Evolutionary conservation across 2,113 vertebrate species (phyloP).

Genomic region (Phyllopteryx taeniolatus): DNA sequence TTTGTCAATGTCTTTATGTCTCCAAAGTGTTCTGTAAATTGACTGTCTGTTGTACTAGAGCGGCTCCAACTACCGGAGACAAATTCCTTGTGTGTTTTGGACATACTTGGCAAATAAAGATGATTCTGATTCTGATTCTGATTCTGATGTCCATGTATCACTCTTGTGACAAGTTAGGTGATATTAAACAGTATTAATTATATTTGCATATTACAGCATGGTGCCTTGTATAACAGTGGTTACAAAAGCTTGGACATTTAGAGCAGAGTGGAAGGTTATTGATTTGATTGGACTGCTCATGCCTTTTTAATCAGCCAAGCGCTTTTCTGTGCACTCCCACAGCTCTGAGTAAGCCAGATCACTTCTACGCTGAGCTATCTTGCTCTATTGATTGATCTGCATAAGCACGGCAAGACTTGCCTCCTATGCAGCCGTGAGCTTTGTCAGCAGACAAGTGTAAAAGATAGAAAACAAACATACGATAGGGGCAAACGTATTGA

Average conservation of each 20-base stretch:
- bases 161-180: neutral
- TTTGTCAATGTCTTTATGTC: too few relatives aligned
- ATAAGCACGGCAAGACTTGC: slow-evolving; percentile 39
- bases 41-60: too few relatives aligned
- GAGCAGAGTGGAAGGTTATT: slow-evolving; percentile 24
- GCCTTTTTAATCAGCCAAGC: slow-evolving; percentile 61
- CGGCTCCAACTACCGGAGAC: too few relatives aligned
- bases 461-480: slow-evolving; percentile 43
- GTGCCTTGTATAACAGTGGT: neutral
- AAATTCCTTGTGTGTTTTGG: too few relatives aligned
- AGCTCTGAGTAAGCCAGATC: slow-evolving; percentile 53
- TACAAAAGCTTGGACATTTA: slow-evolving; percentile 18
- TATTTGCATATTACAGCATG: neutral
- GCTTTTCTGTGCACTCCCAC: slow-evolving; percentile 47
- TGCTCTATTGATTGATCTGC: slow-evolving; percentile 61
- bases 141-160: neutral
- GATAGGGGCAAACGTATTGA: neutral
- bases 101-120: too few relatives aligned
- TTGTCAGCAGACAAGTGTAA: slow-evolving; percentile 39
- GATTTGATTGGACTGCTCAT: slow-evolving; percentile 52
- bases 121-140: too few relatives aligned
- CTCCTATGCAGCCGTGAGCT: slow-evolving; percentile 43
- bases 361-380: slow-evolving; percentile 44
- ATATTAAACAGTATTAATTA: slow-evolving; percentile 2
- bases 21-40: too few relatives aligned